Evolutionary conservation across 1,140 invertebrate genomes (phyloP), one percentile per base, ranked within the genome.

Genomic region (Panonychus citri): DNA sequence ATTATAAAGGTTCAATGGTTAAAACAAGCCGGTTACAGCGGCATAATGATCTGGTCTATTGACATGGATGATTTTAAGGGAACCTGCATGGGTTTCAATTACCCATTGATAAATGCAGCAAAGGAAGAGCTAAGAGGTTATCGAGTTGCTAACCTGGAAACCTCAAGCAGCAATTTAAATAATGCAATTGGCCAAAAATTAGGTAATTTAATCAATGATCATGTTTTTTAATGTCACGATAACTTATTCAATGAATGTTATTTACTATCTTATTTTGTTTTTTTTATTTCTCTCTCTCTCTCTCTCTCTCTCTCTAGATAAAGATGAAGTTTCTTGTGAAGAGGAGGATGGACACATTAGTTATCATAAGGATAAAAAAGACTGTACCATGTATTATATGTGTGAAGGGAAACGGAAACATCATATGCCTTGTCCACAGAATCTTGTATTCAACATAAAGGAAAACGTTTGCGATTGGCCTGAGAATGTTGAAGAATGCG

Each of bases 391-490:
- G 74, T 91, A 91, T 68, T 91, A 85, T 70, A 90, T 91, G 85
- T 93, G 87, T 66, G 86, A 93, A 72, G 88, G 87, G 12, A 85
- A 68, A 56, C 59, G 85, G 17, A 53, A 87, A 65, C 86, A 93
- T 68, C 87, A 93, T 71, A 93, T 91, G 86, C 85, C 86, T n/a
- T 91, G 86, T 68, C 88, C 88, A 1, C 77, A 78, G n/a, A 85
- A 91, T 68, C 74, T 93, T 27, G 88, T 93, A 0, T 91, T 91
- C 72, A 93, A 93, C 71, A 78, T 79, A 2, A 83, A 87, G 64
- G 83, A 90, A 65, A 90, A 88, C 64, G 86, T 93, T 1, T 93
- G 88, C 68, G 88, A 93, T 72, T 93, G 88, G 88, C 85, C 86
- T 0, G 86, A 90, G 66, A 91, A 90, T 64, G 87, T 91, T 1